phyloP scores from a whole-genome alignment of 2,113 vertebrate genomes.

The Thymallus thymallus region DNA sequence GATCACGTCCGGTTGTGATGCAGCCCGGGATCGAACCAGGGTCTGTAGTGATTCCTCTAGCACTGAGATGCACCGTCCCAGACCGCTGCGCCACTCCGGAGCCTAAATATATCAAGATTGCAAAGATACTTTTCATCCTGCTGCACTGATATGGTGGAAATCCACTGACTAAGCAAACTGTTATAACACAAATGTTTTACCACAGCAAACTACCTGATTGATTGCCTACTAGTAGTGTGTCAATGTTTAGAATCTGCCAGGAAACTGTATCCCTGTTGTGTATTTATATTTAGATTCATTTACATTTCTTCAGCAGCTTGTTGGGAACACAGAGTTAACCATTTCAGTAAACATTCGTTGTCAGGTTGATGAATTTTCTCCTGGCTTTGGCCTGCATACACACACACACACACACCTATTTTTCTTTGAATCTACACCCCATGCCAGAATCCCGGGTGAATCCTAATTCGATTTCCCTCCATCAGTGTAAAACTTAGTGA shows the following conservation, averaged over 20 bases:
- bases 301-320: neutral
- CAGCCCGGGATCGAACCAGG: too few relatives aligned
- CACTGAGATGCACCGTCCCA: too few relatives aligned
- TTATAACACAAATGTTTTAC: neutral
- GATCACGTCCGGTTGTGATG: too few relatives aligned
- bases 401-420: neutral
- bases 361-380: neutral
- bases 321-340: neutral
- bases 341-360: neutral
- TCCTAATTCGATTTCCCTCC: neutral
- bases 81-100: too few relatives aligned
- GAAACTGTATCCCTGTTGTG: neutral
- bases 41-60: too few relatives aligned
- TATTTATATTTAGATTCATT: neutral
- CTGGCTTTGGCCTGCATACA: neutral
- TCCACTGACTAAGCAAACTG: neutral
- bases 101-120: too few relatives aligned
- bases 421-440: neutral
- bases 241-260: neutral
- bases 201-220: neutral
- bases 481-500: neutral
- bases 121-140: neutral
- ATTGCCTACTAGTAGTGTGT: neutral
- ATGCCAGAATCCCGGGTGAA: too few relatives aligned
- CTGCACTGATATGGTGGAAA: neutral